Evolutionary conservation across 1,140 invertebrate species (phyloP).

Genomic region (Drosophila rhopaloa): DNA sequence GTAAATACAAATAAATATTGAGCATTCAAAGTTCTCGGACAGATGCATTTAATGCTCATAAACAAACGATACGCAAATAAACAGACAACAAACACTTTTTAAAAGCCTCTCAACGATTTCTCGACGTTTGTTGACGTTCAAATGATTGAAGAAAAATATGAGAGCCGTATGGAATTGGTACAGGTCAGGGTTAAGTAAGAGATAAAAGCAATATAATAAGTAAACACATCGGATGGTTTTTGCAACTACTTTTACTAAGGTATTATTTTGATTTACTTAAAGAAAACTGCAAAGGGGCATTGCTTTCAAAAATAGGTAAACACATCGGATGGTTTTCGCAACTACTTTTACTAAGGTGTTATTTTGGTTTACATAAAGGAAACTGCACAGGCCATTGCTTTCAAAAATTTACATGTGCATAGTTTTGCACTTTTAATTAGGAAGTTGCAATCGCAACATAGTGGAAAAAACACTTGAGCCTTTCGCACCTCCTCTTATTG

Average conservation of each 20-base stretch:
- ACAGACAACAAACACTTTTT: slow-evolving; percentile 31
- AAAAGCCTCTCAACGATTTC: slow-evolving; percentile 33
- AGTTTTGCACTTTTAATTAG: slow-evolving; percentile 29
- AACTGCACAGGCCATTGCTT: no score
- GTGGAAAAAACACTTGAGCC: background rate
- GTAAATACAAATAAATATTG: slow-evolving; percentile 41
- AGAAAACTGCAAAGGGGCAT: no score
- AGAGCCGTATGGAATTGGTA: slow-evolving; percentile 15
- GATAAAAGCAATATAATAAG: background rate
- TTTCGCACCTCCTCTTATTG: slow-evolving; percentile 12
- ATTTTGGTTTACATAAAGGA: background rate
- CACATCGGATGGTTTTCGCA: background rate
- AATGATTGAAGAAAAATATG: slow-evolving; percentile 43
- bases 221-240: slow-evolving; percentile 2
- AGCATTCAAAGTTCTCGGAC: slow-evolving; percentile 16
- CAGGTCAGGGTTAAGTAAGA: slow-evolving; percentile 30
- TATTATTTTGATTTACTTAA: background rate
- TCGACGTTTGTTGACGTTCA: slow-evolving; percentile 17
- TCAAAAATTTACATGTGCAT: slow-evolving; percentile 1
- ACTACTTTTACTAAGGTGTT: no score
- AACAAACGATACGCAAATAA: slow-evolving; percentile 39
- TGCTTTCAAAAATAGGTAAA: background rate
- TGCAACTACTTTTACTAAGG: no score
- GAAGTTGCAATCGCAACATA: background rate
- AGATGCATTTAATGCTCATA: slow-evolving; percentile 51